Conservation (phyloP, 2,797 vertebrate species). For the Tragopan temminckii region DNA sequence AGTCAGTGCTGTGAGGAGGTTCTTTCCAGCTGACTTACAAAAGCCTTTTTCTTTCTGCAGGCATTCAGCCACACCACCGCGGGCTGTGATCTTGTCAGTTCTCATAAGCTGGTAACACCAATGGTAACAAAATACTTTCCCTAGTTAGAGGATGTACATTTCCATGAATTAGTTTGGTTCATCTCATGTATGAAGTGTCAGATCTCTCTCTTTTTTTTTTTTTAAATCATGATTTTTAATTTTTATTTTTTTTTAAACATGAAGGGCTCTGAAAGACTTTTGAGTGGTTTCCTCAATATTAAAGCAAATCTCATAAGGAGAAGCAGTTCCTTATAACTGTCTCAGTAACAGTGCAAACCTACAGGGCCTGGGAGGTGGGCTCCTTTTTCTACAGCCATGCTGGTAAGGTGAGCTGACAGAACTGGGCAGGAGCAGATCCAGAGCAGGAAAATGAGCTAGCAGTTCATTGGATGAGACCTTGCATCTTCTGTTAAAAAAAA, state of each 20-base stretch:
- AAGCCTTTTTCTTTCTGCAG: constrained; percentile 74
- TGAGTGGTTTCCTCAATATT: neutral
- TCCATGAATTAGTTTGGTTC: constrained; percentile 66
- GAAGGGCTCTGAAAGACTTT: constrained; percentile 31
- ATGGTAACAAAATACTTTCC: constrained; percentile 74
- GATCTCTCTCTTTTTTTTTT: neutral
- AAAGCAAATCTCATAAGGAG: neutral
- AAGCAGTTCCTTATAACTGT: neutral
- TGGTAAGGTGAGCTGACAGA: neutral
- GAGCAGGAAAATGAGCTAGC: neutral
- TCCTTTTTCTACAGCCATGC: neutral
- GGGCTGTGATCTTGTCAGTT: constrained; percentile 77
- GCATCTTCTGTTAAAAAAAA: neutral
- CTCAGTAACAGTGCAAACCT: neutral
- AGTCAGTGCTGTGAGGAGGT: constrained; percentile 39
- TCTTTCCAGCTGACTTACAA: constrained; percentile 70
- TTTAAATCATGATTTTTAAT: neutral
- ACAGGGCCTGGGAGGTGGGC: neutral
- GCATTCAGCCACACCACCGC: constrained; percentile 49
- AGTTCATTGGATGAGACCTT: neutral
- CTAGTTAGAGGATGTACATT: constrained; percentile 61
- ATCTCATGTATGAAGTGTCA: constrained; percentile 49
- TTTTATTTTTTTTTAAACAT: neutral
- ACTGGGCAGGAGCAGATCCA: neutral
- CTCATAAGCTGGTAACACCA: constrained; percentile 73